A percentile compares a stretch with the other conserved stretches of the same genome.
These are phyloP conservation scores for Machimus atricapillus DNA, from an alignment of 2,888 invertebrate genomes.

Conservation along the genomic window DNA sequence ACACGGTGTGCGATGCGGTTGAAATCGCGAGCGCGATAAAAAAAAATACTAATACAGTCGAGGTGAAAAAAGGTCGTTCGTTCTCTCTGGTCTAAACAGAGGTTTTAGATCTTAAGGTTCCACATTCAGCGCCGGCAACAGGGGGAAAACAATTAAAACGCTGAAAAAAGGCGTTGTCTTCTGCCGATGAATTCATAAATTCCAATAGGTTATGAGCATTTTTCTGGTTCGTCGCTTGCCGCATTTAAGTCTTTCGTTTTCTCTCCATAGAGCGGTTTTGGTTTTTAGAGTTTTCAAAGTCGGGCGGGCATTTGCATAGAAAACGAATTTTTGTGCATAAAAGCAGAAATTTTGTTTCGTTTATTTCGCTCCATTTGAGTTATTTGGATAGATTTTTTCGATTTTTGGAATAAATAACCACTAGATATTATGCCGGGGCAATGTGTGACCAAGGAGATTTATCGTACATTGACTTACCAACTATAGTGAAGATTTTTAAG, in stretches of 20 bases:
- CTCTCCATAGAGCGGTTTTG: not conserved
- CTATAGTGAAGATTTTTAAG: not conserved
- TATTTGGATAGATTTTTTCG: not conserved
- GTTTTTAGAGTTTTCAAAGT: not conserved
- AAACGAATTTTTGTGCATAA: conserved; percentile 16
- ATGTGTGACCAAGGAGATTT: not conserved
- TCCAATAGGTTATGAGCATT: not conserved
- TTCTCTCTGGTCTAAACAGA: not conserved
- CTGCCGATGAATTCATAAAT: conserved; percentile 20
- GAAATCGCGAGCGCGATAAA: not conserved
- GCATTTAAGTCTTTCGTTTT: conserved; percentile 32
- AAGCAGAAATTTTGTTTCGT: not conserved
- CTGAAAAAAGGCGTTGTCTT: conserved; percentile 30
- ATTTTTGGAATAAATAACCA: not conserved
- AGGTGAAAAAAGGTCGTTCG: not conserved
- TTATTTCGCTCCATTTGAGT: not conserved
- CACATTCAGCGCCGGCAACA: not conserved
- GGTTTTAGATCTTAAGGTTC: not conserved
- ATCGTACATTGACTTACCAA: conserved; percentile 17
- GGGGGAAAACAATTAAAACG: conserved; percentile 10
- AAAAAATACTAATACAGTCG: not conserved
- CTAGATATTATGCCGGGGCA: not conserved
- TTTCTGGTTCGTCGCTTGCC: conserved; percentile 30
- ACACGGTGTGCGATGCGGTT: not conserved
- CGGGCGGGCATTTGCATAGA: conserved; percentile 26